Evolutionary conservation across 23 tunicate genomes (phyloP).

Genomic region (Styela clava): DNA sequence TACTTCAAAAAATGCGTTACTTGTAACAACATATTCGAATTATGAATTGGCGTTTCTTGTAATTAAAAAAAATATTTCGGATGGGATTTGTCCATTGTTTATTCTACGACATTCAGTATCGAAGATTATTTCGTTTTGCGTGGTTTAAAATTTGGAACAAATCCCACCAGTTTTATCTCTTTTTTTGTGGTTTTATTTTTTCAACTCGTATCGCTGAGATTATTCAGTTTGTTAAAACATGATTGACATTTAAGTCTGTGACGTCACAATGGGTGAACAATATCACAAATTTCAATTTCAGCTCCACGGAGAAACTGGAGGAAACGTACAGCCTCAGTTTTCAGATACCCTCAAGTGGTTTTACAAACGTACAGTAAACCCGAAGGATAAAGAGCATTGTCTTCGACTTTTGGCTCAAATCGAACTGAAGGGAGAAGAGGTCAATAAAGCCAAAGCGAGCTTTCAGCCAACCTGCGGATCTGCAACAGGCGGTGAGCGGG

Average conservation of each 20-base stretch:
- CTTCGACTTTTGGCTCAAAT: conserved; percentile 52
- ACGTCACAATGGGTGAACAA: conserved; percentile 22
- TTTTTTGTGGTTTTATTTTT: no score
- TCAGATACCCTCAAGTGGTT: conserved; percentile 82
- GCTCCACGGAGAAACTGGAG: conserved; percentile 69
- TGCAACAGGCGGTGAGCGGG: neutral
- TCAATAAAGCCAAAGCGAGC: neutral
- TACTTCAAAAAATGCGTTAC: neutral
- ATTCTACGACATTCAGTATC: no score
- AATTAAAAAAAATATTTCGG: neutral
- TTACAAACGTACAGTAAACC: conserved; percentile 51
- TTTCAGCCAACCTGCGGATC: neutral
- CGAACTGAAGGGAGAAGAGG: conserved; percentile 25
- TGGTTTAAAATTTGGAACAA: no score
- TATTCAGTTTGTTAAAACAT: no score
- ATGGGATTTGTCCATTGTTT: no score
- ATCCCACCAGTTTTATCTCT: no score
- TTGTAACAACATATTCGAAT: neutral
- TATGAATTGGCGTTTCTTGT: neutral
- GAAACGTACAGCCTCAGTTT: conserved; percentile 61
- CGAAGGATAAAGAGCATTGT: conserved; percentile 71
- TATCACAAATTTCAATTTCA: conserved; percentile 4
- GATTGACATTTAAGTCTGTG: no score
- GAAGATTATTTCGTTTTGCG: no score
- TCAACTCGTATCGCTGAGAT: no score